A percentile compares a stretch with the other conserved stretches of the same genome.
Evolutionary conservation across 2,888 invertebrate species (phyloP).

Genomic region (Carpatolechia fugitivella): DNA sequence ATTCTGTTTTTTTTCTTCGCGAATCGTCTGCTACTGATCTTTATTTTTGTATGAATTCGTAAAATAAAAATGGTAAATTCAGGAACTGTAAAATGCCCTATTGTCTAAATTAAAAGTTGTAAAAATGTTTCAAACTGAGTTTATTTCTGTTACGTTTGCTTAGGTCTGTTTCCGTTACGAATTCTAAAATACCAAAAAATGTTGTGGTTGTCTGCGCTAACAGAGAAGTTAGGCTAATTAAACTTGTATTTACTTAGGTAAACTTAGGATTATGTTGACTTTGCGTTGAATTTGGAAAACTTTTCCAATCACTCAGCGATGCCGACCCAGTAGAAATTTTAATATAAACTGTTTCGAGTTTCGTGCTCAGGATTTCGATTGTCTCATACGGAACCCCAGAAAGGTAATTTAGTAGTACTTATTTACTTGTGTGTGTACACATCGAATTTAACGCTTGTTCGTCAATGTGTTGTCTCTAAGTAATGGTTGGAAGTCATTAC

Average conservation of each 20-base stretch:
- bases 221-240: conserved; percentile 3
- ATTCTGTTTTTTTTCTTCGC: too few relatives aligned
- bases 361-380: conserved; percentile 1
- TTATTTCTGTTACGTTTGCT: too few relatives aligned
- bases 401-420: conserved; percentile 20
- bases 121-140: too few relatives aligned
- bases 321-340: background rate
- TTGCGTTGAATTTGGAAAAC: conserved; percentile 2
- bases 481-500: conserved; percentile 53
- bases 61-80: too few relatives aligned
- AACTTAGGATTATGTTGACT: conserved; percentile 3
- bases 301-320: conserved; percentile 13
- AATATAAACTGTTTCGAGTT: background rate
- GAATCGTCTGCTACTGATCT: too few relatives aligned
- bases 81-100: too few relatives aligned
- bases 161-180: background rate
- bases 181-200: background rate
- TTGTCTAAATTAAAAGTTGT: too few relatives aligned
- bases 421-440: conserved; percentile 42
- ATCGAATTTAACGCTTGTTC: conserved; percentile 51
- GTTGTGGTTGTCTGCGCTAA: background rate
- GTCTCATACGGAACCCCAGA: conserved; percentile 34
- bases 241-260: background rate
- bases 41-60: too few relatives aligned
- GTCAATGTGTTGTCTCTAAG: conserved; percentile 46